Evolutionary conservation across 1,140 invertebrate genomes (phyloP), one percentile per base, ranked within the genome.

Genomic region (Scaptomyza pallida): DNA sequence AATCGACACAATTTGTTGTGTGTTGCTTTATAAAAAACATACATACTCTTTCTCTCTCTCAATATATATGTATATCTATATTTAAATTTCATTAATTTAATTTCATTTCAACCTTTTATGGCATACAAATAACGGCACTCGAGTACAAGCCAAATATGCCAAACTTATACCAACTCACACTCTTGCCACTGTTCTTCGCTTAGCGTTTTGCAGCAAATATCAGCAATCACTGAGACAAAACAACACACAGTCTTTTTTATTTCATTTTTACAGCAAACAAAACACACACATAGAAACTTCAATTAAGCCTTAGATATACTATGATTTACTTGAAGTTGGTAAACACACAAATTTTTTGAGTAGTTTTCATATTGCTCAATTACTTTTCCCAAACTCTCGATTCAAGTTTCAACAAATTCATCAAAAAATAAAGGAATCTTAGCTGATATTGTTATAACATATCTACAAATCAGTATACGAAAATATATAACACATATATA

Each of bases 151-250:
- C 59, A 45, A 64, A 40, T 33, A 52, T n/a, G 26, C 40, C 15
- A 65, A 48, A 4, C 26, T 52, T 19, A 19, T 26, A 56, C 19
- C 19, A 30, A 43, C 37, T 47, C 23, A 59, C 26, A 63, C 76
- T 56, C 33, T 78, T 72, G 50, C 61, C 73, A 75, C 78, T 81
- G 65, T 52, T 62, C 74, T 76, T 82, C 78, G 78, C 78, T 82
- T 82, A 78, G 78, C 78, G 78, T 82, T 82, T 79, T 62, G 71
- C 73, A 82, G 64, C 57, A 48, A 60, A 37, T 70, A 72, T 61
- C n/a, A n/a, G n/a, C n/a, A n/a, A n/a, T n/a, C 43, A 19, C 13
- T 37, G 21, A 37, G 10, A 47, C 54, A 55, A 55, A 55, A 15
- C 23, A 21, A 26, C 37, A 57, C 23, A 75, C 64, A 54, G 73